Evolutionary conservation across 2,888 invertebrate species (phyloP), one percentile per base, ranked within the genome.

Genomic region (Ennomos erosarius): DNA sequence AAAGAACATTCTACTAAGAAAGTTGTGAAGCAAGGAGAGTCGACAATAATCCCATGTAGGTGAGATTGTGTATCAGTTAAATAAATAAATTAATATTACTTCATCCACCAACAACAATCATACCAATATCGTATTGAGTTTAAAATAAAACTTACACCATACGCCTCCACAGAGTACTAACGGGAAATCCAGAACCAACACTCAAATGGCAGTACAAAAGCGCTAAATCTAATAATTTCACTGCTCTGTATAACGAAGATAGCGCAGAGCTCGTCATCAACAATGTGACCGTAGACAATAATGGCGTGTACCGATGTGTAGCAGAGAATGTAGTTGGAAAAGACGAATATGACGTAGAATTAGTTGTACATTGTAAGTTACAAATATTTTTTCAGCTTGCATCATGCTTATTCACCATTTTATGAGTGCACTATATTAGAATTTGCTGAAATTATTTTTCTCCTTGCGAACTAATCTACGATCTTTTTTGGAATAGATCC

Each of bases 41-140:
- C 85, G 0, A 67, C 81, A 40, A 74, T 75, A 72, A 75, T 90
- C 71, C 74, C 88, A 89, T 90, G 90, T 90, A 91, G 91, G 91
- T 91, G 88, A 91, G 91, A 88, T 79, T 87, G 64, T 76, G 69
- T 79, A 74, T 75, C 62, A n/a, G 56, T 54, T 56, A 39, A 35
- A 26, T 6, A 26, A 26, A 26, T 26, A 26, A 26, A 5, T 26
- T 26, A 5, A 26, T 26, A 26, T 26, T 26, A 6, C 26, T 3
- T 26, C 6, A 26, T 26, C 26, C 26, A 26, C 26, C 26, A 26
- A 26, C 26, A 26, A 26, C 3, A 26, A 26, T 5, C 6, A 26
- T 26, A 26, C 4, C 26, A 26, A 6, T 26, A 26, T 6, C 26
- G 26, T 6, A 26, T 6, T 26, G 4, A 26, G 16, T 5, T 26